These are phyloP conservation scores for Saguinus imperator DNA, from an alignment of 2,113 vertebrate species.

Conservation along the genomic window DNA sequence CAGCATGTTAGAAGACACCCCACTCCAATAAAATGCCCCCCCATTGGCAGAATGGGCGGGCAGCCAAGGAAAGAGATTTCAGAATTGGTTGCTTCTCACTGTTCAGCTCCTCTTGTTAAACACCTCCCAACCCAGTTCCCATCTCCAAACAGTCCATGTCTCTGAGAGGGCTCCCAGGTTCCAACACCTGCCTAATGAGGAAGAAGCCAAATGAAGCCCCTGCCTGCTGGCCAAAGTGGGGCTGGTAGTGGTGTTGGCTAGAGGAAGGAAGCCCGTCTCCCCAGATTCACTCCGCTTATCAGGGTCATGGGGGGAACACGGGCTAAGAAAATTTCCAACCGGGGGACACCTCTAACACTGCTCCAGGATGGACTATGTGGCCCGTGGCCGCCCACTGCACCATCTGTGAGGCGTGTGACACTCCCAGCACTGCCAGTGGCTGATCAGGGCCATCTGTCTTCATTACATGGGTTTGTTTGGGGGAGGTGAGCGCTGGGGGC, in stretches of 20 bases:
- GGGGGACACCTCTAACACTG: slow-evolving; percentile 82
- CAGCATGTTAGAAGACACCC: no score
- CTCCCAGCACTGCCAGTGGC: background rate
- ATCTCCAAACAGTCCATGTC: background rate
- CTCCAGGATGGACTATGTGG: background rate
- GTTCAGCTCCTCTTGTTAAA: accelerated
- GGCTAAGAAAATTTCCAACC: slow-evolving; percentile 83
- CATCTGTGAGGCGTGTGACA: background rate
- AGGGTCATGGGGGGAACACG: slow-evolving; percentile 78
- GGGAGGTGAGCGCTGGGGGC: slow-evolving; percentile 16
- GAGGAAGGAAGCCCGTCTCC: background rate
- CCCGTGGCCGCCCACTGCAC: background rate
- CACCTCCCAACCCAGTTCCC: accelerated
- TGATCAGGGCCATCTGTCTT: slow-evolving; percentile 35
- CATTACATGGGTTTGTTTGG: slow-evolving; percentile 25
- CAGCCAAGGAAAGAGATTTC: accelerated
- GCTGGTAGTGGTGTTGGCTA: background rate
- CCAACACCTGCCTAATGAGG: background rate
- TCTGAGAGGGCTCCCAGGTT: background rate
- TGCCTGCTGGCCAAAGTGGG: accelerated
- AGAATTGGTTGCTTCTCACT: accelerated
- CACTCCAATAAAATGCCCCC: no score
- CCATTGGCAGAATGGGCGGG: accelerated
- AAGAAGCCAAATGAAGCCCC: background rate
- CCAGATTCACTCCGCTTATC: background rate